A percentile compares a stretch with the other conserved stretches of the same genome.
Conservation (phyloP, 2,797 vertebrate species). For the Lepus oiostolus region DNA sequence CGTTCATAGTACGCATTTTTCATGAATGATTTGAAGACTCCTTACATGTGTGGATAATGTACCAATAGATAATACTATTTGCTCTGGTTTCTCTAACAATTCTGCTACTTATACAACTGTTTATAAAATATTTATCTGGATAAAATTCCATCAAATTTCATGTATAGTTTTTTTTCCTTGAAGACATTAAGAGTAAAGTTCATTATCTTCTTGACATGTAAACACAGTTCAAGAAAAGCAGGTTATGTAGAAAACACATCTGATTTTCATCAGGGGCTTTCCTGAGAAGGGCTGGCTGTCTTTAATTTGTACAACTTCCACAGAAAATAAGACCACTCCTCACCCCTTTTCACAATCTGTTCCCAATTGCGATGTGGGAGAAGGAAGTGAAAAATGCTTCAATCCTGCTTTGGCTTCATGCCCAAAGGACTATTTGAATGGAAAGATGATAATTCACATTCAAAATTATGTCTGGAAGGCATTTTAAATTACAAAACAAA, state of each 20-base stretch:
- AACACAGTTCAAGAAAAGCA: slow-evolving; percentile 24
- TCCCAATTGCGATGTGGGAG: background rate
- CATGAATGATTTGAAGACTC: too few relatives aligned
- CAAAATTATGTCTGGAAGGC: slow-evolving; percentile 49
- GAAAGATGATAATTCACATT: slow-evolving; percentile 40
- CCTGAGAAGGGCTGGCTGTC: background rate
- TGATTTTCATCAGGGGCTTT: background rate
- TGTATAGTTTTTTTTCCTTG: background rate
- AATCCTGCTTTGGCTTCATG: background rate
- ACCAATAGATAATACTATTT: too few relatives aligned
- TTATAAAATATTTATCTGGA: background rate
- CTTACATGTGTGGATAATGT: too few relatives aligned
- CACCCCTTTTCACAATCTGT: background rate
- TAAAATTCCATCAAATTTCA: slow-evolving; percentile 5
- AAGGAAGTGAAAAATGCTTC: slow-evolving; percentile 20
- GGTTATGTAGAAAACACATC: background rate
- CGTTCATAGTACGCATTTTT: too few relatives aligned
- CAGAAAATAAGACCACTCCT: background rate
- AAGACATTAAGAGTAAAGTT: slow-evolving; percentile 11
- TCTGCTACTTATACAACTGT: background rate
- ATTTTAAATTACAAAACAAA: slow-evolving; percentile 45
- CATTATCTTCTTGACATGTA: slow-evolving; percentile 14
- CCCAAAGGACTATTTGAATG: slow-evolving; percentile 29
- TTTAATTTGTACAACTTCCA: background rate
- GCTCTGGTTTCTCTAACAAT: background rate